Conservation (phyloP, 2,888 invertebrate genomes). For the Tipula unca region DNA sequence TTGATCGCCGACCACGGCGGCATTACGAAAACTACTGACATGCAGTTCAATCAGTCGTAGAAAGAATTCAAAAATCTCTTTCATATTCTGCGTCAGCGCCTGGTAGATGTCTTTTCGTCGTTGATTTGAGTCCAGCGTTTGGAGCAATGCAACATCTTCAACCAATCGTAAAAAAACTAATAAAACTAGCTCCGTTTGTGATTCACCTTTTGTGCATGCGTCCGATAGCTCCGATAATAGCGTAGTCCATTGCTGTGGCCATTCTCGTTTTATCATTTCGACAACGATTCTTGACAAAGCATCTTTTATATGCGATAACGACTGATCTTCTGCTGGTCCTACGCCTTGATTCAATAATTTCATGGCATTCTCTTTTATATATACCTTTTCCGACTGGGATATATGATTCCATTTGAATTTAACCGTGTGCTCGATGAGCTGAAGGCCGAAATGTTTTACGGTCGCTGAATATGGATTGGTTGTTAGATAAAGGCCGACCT, state of each 20-base stretch:
- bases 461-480: slow-evolving; percentile 67
- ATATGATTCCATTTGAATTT: slow-evolving; percentile 91
- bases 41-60: slow-evolving; percentile 71
- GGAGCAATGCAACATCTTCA: slow-evolving; percentile 82
- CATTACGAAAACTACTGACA: slow-evolving; percentile 62
- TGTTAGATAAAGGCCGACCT: slow-evolving; percentile 74
- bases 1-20: slow-evolving; percentile 53
- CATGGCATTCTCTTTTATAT: slow-evolving; percentile 85
- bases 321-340: slow-evolving; percentile 58
- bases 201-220: slow-evolving; percentile 73
- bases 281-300: slow-evolving; percentile 85
- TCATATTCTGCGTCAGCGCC: slow-evolving; percentile 79
- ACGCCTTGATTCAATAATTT: slow-evolving; percentile 70
- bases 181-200: slow-evolving; percentile 83
- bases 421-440: slow-evolving; percentile 86
- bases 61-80: slow-evolving; percentile 79
- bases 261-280: slow-evolving; percentile 93
- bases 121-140: slow-evolving; percentile 80
- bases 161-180: slow-evolving; percentile 81
- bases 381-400: slow-evolving; percentile 76
- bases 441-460: slow-evolving; percentile 84
- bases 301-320: slow-evolving; percentile 66
- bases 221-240: slow-evolving; percentile 73
- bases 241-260: slow-evolving; percentile 96
- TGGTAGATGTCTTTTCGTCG: slow-evolving; percentile 85